A percentile compares a stretch with the other conserved stretches of the same genome.
Evolutionary conservation across 2,888 invertebrate species (phyloP).

Genomic region (Opisthograptis luteolata): DNA sequence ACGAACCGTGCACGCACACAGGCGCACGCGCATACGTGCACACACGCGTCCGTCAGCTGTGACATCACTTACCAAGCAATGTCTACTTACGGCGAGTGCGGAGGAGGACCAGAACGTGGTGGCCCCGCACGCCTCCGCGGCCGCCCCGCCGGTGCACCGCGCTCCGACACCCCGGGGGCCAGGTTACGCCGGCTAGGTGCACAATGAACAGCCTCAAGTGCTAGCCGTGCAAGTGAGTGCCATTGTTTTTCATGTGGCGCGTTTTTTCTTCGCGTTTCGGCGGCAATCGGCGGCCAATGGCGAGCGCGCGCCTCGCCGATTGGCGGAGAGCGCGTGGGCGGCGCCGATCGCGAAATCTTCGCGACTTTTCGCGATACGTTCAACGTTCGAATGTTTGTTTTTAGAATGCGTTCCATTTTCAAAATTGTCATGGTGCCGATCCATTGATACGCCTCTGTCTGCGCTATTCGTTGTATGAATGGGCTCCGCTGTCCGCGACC

Average conservation of each 20-base stretch:
- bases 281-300: constrained; percentile 61
- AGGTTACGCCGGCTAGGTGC: constrained; percentile 38
- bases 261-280: constrained; percentile 62
- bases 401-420: constrained; percentile 54
- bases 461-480: constrained; percentile 1
- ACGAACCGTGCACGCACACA: constrained; percentile 43
- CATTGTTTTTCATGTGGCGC: constrained; percentile 73
- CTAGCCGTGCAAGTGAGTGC: constrained; percentile 64
- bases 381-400: constrained; percentile 54
- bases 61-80: constrained; percentile 49
- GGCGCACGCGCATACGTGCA: constrained; percentile 45
- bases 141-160: neutral
- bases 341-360: constrained; percentile 53
- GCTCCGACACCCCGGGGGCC: constrained; percentile 33
- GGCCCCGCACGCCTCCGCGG: constrained; percentile 26
- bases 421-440: constrained; percentile 43
- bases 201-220: constrained; percentile 58
- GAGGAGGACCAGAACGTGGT: constrained; percentile 21
- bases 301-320: constrained; percentile 51
- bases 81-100: constrained; percentile 38
- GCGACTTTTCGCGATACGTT: constrained; percentile 58
- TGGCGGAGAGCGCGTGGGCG: constrained; percentile 63
- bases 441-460: constrained; percentile 12
- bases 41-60: constrained; percentile 43
- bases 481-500: constrained; percentile 1